Conservation (phyloP, 2,888 invertebrate species). For the Keiferia lycopersicella region DNA sequence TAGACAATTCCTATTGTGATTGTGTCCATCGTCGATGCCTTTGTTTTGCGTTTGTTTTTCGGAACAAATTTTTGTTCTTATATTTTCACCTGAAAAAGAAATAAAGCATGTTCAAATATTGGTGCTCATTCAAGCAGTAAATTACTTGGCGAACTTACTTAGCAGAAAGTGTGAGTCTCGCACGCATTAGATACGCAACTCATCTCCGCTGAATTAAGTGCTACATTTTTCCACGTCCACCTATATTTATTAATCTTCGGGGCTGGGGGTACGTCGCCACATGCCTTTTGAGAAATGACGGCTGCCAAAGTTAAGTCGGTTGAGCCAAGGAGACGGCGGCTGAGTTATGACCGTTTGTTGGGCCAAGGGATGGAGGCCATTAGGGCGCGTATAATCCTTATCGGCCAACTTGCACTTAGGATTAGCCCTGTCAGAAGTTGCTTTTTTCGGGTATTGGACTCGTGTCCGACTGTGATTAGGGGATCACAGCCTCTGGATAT, state of each 20-base stretch:
- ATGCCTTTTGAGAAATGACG: constrained; percentile 81
- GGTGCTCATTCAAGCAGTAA: constrained; percentile 1
- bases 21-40: constrained; percentile 12
- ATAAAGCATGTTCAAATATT: neutral
- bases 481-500: constrained; percentile 54
- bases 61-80: neutral
- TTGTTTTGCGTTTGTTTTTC: constrained; percentile 1
- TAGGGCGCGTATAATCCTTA: constrained; percentile 79
- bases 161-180: constrained; percentile 1
- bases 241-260: constrained; percentile 78
- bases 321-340: constrained; percentile 74
- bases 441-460: constrained; percentile 73
- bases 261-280: constrained; percentile 67
- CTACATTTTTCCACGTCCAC: constrained; percentile 77
- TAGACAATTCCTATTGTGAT: constrained; percentile 19
- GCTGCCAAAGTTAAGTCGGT: constrained; percentile 81
- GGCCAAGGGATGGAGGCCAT: constrained; percentile 78
- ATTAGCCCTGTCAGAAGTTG: constrained; percentile 78
- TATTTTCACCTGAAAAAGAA: neutral
- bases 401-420: constrained; percentile 80
- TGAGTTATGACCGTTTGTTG: constrained; percentile 80
- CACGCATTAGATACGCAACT: constrained; percentile 58
- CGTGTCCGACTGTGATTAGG: constrained; percentile 73
- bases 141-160: constrained; percentile 13
- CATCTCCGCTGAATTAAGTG: constrained; percentile 74